phyloP scores from a whole-genome alignment of 2,888 invertebrate genomes.

The Smittia aterrima region DNA sequence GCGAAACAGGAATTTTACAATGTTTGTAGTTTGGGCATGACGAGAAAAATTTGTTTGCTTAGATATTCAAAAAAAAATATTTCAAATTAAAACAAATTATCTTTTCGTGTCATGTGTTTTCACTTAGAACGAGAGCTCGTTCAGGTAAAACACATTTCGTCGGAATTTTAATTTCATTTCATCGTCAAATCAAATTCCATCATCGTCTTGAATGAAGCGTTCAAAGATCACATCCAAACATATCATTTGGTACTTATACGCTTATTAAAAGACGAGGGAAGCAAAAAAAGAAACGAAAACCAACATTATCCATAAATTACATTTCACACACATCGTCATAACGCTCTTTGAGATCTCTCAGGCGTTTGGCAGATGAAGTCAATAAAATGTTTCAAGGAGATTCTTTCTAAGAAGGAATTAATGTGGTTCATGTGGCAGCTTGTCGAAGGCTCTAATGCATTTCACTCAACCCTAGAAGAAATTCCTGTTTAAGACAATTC shows the following conservation, averaged over 20 bases:
- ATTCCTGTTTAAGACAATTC: slow-evolving; percentile 21
- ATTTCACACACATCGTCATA: neutral
- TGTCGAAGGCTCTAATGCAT: neutral
- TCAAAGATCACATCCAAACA: slow-evolving; percentile 12
- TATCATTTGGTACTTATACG: slow-evolving; percentile 33
- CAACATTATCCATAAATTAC: slow-evolving; percentile 19
- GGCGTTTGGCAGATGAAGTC: neutral
- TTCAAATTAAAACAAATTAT: too few relatives aligned
- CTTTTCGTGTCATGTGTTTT: too few relatives aligned
- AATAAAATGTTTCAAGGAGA: neutral
- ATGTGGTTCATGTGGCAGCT: neutral
- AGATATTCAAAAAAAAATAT: too few relatives aligned
- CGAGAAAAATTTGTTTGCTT: neutral
- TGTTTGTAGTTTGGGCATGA: neutral
- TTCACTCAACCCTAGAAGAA: neutral
- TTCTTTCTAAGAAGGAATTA: neutral
- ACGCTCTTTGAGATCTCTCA: neutral
- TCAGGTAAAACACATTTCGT: too few relatives aligned
- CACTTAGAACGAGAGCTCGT: too few relatives aligned
- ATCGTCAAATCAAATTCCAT: neutral
- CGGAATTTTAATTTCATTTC: neutral
- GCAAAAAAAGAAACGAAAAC: neutral
- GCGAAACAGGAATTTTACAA: neutral
- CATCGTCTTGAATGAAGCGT: neutral
- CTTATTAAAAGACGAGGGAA: neutral